Base-by-base conservation (phyloP, 2,113 vertebrate species). In the Chlorocebus sabaeus region DNA sequence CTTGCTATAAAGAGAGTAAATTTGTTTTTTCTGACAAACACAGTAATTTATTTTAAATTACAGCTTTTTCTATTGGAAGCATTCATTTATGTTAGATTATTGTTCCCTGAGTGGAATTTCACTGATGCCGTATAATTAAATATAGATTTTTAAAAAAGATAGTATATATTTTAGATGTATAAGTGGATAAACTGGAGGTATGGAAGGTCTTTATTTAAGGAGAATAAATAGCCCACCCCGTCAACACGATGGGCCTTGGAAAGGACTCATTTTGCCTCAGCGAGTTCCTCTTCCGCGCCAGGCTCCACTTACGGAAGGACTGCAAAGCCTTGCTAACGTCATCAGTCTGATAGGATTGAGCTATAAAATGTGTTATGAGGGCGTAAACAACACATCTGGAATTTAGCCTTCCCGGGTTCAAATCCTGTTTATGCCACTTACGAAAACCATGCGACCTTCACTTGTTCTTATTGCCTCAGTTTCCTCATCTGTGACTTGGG, bases 11-110 rank as follows among this genome's bases (percentile, higher is more conserved):
- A 83, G 57, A 97, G 97, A 97, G 96, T 82, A 91, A n/a, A 91
- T 95, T 97, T 95, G 96, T 64, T 98, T 96, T 85, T 91, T 57
- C 40, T 88, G 43, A 82, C 61, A 91, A 96, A 90, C 96, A 93
- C 94, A 96, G 89, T 94, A 98, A 82, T 97, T 96, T 97, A 97
- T 96, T 97, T 98, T 98, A 98, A 98, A 98, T 98, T 97, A 97
- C 2, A 96, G 93, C 80, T 94, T 97, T 96, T 98, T 97, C 86
- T 97, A n/a, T 97, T 95, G 97, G 96, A 96, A 78, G 96, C 97
- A 98, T 98, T 98, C 97, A 95, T 98, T 98, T 97, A 93, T 97
- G 98, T 97, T 98, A 98, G 97, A 96, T 97, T 96, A 96, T 96
- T 38, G 12, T 96, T 98, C 97, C 89, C 91, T 73, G 95, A 97